Conservation (phyloP, 2,888 invertebrate genomes). For the Drosophila sordidula region DNA sequence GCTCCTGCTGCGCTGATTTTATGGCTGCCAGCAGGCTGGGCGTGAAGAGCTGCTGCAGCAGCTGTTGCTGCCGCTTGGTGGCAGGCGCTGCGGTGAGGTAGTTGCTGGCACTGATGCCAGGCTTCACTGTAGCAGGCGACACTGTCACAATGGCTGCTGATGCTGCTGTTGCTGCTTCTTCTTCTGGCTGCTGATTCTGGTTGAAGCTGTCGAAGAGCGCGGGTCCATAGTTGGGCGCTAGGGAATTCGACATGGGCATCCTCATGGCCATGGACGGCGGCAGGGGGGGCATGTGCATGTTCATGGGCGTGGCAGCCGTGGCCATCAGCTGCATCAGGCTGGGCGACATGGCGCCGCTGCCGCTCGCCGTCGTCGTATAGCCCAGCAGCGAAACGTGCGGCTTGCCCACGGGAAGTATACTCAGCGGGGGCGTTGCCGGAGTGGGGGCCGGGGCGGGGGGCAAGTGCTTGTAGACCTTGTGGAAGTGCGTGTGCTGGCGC, state of each 20-base stretch:
- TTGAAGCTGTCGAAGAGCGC: slow-evolving; percentile 71
- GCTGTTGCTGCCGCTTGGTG: slow-evolving; percentile 27
- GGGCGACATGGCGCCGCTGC: slow-evolving; percentile 53
- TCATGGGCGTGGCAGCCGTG: slow-evolving; percentile 54
- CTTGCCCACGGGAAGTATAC: slow-evolving; percentile 26
- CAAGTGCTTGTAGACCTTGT: slow-evolving; percentile 68
- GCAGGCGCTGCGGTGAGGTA: slow-evolving; percentile 10
- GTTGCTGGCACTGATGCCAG: slow-evolving; percentile 25
- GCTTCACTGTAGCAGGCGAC: slow-evolving; percentile 33
- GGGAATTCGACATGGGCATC: slow-evolving; percentile 30
- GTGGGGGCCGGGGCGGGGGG: slow-evolving; percentile 25
- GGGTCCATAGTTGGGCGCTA: slow-evolving; percentile 71
- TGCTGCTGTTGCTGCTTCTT: slow-evolving; percentile 17
- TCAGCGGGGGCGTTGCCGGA: slow-evolving; percentile 9
- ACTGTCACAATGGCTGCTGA: slow-evolving; percentile 18
- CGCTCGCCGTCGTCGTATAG: slow-evolving; percentile 66
- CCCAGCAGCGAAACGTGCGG: slow-evolving; percentile 69
- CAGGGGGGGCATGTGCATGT: slow-evolving; percentile 17
- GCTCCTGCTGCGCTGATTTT: slow-evolving; percentile 34
- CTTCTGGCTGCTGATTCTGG: slow-evolving; percentile 24
- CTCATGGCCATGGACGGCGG: too few relatives aligned
- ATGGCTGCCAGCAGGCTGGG: slow-evolving; percentile 65
- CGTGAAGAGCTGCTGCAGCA: slow-evolving; percentile 72
- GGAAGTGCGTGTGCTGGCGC: slow-evolving; percentile 72
- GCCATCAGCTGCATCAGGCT: slow-evolving; percentile 68